Evolutionary conservation across 2,113 vertebrate species (phyloP), one percentile per base, ranked within the genome.

Genomic region (Capreolus pygargus): DNA sequence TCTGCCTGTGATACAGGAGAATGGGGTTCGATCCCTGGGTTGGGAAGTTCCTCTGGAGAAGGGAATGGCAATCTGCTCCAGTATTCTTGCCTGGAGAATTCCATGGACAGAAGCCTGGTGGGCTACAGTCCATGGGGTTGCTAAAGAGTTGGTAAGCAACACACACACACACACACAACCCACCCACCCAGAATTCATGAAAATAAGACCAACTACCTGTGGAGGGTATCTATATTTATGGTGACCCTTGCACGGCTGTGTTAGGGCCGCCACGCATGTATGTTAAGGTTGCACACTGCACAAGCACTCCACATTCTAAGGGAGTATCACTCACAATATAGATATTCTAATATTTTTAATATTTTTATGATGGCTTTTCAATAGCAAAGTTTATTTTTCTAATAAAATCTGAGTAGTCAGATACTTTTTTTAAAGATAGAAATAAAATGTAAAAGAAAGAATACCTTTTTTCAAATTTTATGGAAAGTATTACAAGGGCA

Each of bases 21-120:
- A 39, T 0, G 5, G 67, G 19, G n/a, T 70, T 70, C 19, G 0
- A 3, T 23, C n/a, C n/a, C n/a, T 70, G 21, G 19, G 10, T 23
- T 70, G 67, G 67, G 10, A 70, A 70, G n/a, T 39, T 70, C n/a
- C 67, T 36, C n/a, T 23, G n/a, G 67, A 70, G 19, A 70, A 39
- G 67, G n/a, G n/a, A 70, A 70, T 39, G n/a, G n/a, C 19, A 70
- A 23, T 70, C 67, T 10, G 39, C n/a, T 70, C 67, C 67, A 23
- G n/a, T 70, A 7, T 55, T 55, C 54, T 55, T 55, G 17, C 54
- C 52, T 55, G 54, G 54, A 55, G 7, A 55, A 55, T 55, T 55
- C 54, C 54, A 55, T 55, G 2, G 67, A 12, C n/a, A 39, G 67
- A 70, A 70, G n/a, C 19, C 67, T 39, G 19, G 10, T 0, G 0